phyloP scores from a whole-genome alignment of 2,888 invertebrate genomes.

The Keiferia lycopersicella region DNA sequence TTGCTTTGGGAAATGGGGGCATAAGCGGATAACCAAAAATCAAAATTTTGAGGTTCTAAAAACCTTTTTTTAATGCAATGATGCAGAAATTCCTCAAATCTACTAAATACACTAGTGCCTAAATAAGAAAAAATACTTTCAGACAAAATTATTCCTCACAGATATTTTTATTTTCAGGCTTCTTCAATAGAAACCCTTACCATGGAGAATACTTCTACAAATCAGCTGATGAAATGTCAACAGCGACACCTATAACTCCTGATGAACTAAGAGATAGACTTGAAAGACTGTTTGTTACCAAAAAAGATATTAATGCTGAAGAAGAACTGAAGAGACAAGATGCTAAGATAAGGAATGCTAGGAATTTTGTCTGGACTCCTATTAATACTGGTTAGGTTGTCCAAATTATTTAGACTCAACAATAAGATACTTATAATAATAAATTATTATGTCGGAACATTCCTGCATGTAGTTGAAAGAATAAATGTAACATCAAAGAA shows the following conservation, averaged over 20 bases:
- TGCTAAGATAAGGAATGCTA: conserved; percentile 60
- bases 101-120: neutral
- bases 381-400: conserved; percentile 52
- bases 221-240: conserved; percentile 53
- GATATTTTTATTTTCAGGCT: conserved; percentile 51
- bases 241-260: conserved; percentile 72
- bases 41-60: too few relatives aligned
- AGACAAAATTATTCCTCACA: conserved; percentile 10
- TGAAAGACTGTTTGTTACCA: conserved; percentile 73
- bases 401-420: neutral
- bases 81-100: neutral
- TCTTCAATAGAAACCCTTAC: conserved; percentile 61
- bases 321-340: conserved; percentile 49
- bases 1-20: too few relatives aligned
- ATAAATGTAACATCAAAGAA: too few relatives aligned
- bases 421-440: neutral
- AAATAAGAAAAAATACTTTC: neutral
- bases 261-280: conserved; percentile 77
- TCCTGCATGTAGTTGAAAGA: too few relatives aligned
- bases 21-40: too few relatives aligned
- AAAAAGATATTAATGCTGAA: conserved; percentile 52
- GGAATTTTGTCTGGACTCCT: conserved; percentile 73
- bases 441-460: too few relatives aligned
- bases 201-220: conserved; percentile 63
- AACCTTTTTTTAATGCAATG: too few relatives aligned